Base-by-base conservation (phyloP, 2,797 vertebrate genomes). In the Euphonia xanthogaster region DNA sequence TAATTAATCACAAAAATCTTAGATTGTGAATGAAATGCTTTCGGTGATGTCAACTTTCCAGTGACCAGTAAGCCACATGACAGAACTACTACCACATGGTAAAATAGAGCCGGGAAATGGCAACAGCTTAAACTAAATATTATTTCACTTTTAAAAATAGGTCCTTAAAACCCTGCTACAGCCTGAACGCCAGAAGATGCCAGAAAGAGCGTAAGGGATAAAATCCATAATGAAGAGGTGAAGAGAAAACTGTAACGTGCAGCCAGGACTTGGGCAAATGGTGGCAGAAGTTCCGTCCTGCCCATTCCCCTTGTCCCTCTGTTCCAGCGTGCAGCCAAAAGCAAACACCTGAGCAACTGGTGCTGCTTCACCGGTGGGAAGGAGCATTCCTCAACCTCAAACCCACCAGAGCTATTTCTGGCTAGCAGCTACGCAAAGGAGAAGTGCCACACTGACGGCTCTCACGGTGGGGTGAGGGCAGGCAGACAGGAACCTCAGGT, bases 51-150 rank as follows among this genome's bases (percentile, higher is more conserved):
- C 76, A 90, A 85, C 91, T 97, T 97, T 97, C 96, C 95, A 97
- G 91, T 71, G 96, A 95, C 89, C 95, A 94, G 78, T 76, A 96
- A 97, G 97, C 97, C 97, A 97, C 97, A 97, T 97, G 93, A 97
- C 67, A 96, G 77, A 92, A 96, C 81, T 84, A 86, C 45, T 82
- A 97, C 86, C 95, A 96, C 73, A 30, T 94, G 95, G 91, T 87
- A 80, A 90, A 96, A 95, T 7, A 79, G 5, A 96, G 81, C 89
- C 73, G 66, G 94, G 95, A 97, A 97, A 96, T 45, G 89, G 92
- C 78, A 94, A 54, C 57, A 77, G 71, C 94, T 94, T 63, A 90
- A 93, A 83, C 61, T 91, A 90, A 94, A 91, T 87, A 89, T 79
- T 95, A 87, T 93, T 96, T 82, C 61, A 68, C 60, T 82, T 71